Percentiles rank a stretch among this genome's conserved stretches.
Evolutionary conservation across 2,888 invertebrate species (phyloP).

Genomic region (Xestia ashworthii): DNA sequence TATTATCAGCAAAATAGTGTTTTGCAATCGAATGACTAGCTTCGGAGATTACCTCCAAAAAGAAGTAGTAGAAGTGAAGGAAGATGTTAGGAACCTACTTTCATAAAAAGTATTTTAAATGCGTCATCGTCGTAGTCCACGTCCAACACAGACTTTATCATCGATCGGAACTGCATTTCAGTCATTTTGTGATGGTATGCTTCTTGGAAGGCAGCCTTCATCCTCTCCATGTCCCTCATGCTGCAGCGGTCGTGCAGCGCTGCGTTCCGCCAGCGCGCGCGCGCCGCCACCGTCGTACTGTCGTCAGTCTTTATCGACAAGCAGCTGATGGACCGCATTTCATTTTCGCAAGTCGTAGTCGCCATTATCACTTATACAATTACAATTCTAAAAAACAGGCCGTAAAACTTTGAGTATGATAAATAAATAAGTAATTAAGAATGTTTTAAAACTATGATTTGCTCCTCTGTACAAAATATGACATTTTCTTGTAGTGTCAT

Average conservation of each 20-base stretch:
- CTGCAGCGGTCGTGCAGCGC: slow-evolving; percentile 85
- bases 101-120: slow-evolving; percentile 91
- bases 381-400: slow-evolving; percentile 17
- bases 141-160: slow-evolving; percentile 83
- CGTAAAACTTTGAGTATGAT: not conserved
- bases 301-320: slow-evolving; percentile 80
- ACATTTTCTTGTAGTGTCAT: slow-evolving; percentile 18
- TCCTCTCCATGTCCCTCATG: slow-evolving; percentile 84
- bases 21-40: not conserved
- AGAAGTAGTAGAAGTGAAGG: not conserved
- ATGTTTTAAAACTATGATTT: slow-evolving; percentile 12
- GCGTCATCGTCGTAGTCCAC: slow-evolving; percentile 90
- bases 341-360: slow-evolving; percentile 73
- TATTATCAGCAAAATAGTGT: not conserved
- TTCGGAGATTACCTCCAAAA: not conserved
- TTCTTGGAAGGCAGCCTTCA: slow-evolving; percentile 86
- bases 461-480: slow-evolving; percentile 21
- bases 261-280: slow-evolving; percentile 77
- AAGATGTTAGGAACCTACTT: slow-evolving; percentile 82
- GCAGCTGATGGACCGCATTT: slow-evolving; percentile 72
- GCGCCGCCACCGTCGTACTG: slow-evolving; percentile 61
- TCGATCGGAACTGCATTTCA: slow-evolving; percentile 81
- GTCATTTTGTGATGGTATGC: slow-evolving; percentile 84
- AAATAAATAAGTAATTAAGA: slow-evolving; percentile 5
- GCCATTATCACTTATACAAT: slow-evolving; percentile 71